Conservation (phyloP, 2,797 vertebrate species). For the Phyllotis vaccarum region DNA sequence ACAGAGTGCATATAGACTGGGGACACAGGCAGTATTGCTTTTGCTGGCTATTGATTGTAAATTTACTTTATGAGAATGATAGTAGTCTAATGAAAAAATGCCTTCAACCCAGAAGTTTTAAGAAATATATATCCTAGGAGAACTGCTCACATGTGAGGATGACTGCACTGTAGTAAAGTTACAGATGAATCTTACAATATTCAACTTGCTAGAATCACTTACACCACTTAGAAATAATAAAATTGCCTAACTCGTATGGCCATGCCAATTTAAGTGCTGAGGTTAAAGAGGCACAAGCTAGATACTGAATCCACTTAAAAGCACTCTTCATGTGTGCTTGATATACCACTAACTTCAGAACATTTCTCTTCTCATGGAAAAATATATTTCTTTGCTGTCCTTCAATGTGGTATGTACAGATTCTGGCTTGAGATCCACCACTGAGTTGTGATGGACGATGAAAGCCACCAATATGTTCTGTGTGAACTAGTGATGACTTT, state of each 20-base stretch:
- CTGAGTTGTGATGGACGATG: neutral
- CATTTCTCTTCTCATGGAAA: neutral
- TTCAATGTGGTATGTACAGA: neutral
- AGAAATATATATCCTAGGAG: neutral
- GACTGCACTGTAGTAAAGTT: neutral
- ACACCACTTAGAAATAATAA: neutral
- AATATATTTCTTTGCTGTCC: neutral
- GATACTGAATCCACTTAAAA: neutral
- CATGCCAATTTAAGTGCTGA: neutral
- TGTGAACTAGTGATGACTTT: neutral
- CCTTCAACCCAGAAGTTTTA: neutral
- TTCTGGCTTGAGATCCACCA: neutral
- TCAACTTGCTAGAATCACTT: neutral
- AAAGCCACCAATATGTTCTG: neutral
- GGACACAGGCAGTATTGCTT: neutral
- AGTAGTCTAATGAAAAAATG: neutral
- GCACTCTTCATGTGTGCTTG: neutral
- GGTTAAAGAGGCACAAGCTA: neutral
- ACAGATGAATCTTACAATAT: neutral
- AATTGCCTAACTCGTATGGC: neutral
- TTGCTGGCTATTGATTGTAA: neutral
- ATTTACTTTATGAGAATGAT: neutral
- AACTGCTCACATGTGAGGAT: neutral
- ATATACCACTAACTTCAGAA: neutral
- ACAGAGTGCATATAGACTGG: neutral